Conservation (phyloP, 2,797 vertebrate species). For the Paguma larvata region DNA sequence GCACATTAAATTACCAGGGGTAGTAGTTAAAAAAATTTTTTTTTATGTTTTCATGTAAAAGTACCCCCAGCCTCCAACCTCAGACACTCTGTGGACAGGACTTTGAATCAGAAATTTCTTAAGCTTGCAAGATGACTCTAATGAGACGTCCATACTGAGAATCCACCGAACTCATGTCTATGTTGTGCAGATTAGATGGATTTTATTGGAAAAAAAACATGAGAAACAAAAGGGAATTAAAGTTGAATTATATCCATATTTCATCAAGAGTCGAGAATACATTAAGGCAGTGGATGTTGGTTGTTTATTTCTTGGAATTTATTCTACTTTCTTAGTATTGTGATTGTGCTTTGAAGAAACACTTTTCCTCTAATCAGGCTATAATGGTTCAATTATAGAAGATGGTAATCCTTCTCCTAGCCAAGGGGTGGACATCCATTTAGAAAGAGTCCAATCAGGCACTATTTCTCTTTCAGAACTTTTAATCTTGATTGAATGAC, state of each 20-base stretch:
- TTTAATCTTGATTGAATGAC: not conserved
- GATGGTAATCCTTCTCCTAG: not conserved
- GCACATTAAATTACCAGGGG: not conserved
- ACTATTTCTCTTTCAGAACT: not conserved
- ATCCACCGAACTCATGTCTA: not conserved
- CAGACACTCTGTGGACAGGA: not conserved
- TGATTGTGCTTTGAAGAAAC: not conserved
- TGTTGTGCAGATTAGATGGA: not conserved
- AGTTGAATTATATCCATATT: constrained; percentile 14
- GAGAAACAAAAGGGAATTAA: not conserved
- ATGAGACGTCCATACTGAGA: not conserved
- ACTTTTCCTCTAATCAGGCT: not conserved
- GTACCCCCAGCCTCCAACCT: not conserved
- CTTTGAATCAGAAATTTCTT: not conserved
- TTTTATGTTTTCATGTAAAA: not conserved
- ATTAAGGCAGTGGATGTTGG: not conserved
- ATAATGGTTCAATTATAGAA: not conserved
- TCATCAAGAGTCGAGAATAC: not conserved
- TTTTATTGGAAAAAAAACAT: not conserved
- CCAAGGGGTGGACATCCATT: not conserved
- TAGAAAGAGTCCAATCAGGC: not conserved
- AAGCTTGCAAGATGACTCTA: not conserved
- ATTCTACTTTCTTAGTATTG: not conserved
- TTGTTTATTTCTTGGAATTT: not conserved
- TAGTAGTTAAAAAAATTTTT: not conserved